Evolutionary conservation across 1,140 invertebrate genomes (phyloP).

Genomic region (Lucilia cuprina): DNA sequence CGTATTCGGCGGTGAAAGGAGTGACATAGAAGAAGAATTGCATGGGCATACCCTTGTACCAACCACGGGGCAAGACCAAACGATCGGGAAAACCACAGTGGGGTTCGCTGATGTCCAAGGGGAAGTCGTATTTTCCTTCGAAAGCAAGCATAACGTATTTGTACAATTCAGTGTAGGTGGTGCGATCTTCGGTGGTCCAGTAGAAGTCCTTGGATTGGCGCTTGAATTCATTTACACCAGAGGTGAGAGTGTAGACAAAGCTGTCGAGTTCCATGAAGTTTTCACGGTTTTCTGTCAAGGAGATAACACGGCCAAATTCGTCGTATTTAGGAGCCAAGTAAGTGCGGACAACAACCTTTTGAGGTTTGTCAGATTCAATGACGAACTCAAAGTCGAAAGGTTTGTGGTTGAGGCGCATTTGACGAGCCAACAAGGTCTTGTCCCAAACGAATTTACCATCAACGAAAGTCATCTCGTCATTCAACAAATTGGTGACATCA

Average conservation of each 20-base stretch:
- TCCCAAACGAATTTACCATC: constrained; percentile 57
- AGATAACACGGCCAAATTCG: constrained; percentile 65
- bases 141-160: constrained; percentile 60
- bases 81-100: constrained; percentile 62
- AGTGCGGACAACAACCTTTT: constrained; percentile 52
- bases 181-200: constrained; percentile 62
- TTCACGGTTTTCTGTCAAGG: constrained; percentile 67
- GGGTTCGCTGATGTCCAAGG: constrained; percentile 55
- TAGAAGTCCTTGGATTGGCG: constrained; percentile 63
- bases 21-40: constrained; percentile 66
- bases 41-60: constrained; percentile 66
- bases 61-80: constrained; percentile 67
- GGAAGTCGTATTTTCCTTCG: constrained; percentile 61
- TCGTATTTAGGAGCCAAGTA: constrained; percentile 52
- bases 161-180: constrained; percentile 61
- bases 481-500: constrained; percentile 67
- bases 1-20: constrained; percentile 52
- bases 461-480: constrained; percentile 60
- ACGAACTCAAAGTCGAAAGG: constrained; percentile 61
- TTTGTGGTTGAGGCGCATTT: constrained; percentile 69
- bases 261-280: constrained; percentile 67
- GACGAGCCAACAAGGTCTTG: constrained; percentile 62
- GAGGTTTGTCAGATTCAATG: constrained; percentile 62
- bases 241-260: constrained; percentile 63
- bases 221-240: constrained; percentile 63